Percentiles rank a stretch among this genome's conserved stretches.
Evolutionary conservation across 2,113 vertebrate species (phyloP).

Genomic region (Pseudolaguvia tuberculata): DNA sequence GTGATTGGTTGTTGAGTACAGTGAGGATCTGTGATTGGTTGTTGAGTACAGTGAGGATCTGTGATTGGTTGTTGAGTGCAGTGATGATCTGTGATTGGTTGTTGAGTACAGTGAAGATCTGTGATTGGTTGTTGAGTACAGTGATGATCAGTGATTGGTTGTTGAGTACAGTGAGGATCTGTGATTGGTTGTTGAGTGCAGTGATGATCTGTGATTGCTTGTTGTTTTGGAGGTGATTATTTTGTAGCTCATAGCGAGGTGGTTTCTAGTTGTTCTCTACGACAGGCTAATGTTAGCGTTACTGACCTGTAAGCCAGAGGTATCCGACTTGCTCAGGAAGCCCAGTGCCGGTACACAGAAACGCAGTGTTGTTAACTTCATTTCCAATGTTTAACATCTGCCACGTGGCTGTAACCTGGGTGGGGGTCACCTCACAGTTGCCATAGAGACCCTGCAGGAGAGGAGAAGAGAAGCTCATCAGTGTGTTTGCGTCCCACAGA

Average conservation of each 20-base stretch:
- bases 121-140: neutral
- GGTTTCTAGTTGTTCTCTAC: neutral
- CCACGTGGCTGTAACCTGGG: constrained; percentile 56
- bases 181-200: too few species aligned
- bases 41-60: neutral
- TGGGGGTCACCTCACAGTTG: constrained; percentile 40
- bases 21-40: neutral
- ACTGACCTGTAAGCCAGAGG: constrained; percentile 42
- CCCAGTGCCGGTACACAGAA: constrained; percentile 46
- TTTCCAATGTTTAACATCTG: constrained; percentile 51
- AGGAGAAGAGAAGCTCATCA: neutral
- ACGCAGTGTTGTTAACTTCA: constrained; percentile 53
- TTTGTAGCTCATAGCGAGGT: neutral
- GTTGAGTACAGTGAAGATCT: neutral
- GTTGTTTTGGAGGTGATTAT: neutral
- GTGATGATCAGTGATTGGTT: neutral
- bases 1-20: too few species aligned
- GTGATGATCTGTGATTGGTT: neutral
- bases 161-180: neutral
- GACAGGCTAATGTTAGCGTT: neutral
- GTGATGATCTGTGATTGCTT: neutral
- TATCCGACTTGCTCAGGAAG: neutral
- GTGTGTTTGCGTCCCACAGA: neutral
- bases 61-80: neutral
- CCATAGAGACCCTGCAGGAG: constrained; percentile 56